phyloP scores from a whole-genome alignment of 2,113 vertebrate species.

The Microcebus ravelobensis region DNA sequence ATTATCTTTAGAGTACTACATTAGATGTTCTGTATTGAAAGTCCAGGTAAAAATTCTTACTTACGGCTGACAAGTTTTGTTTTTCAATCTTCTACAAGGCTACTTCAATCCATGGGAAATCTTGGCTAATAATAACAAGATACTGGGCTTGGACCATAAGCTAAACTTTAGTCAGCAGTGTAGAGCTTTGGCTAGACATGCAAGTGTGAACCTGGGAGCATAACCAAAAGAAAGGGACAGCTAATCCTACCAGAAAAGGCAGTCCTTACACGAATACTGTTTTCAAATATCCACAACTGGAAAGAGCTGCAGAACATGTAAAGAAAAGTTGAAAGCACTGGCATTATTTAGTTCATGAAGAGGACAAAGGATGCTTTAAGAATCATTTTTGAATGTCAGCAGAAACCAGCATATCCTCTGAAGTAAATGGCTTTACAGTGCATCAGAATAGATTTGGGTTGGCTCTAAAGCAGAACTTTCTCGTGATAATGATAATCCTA shows the following conservation, averaged over 20 bases:
- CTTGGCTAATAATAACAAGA: slow-evolving; percentile 18
- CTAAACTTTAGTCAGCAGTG: slow-evolving; percentile 52
- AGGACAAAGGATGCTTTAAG: slow-evolving; percentile 2
- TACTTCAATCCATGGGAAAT: slow-evolving; percentile 22
- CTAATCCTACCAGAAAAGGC: slow-evolving; percentile 40
- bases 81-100: slow-evolving; percentile 34
- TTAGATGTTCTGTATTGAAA: neutral
- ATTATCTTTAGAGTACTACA: neutral
- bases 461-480: slow-evolving; percentile 15
- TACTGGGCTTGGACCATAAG: neutral
- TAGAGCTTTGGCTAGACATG: slow-evolving; percentile 56
- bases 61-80: neutral
- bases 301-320: neutral
- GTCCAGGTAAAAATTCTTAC: neutral
- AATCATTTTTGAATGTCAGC: neutral
- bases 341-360: neutral
- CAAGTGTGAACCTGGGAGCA: slow-evolving; percentile 23
- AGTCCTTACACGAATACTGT: neutral
- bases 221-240: slow-evolving; percentile 52
- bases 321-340: slow-evolving; percentile 33
- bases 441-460: slow-evolving; percentile 27
- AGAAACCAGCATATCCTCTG: slow-evolving; percentile 4
- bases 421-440: neutral
- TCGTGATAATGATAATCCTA: neutral
- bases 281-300: slow-evolving; percentile 45